These are phyloP conservation scores for Cecidostiba fungosa DNA, from an alignment of 2,888 invertebrate species.

Conservation along the genomic window DNA sequence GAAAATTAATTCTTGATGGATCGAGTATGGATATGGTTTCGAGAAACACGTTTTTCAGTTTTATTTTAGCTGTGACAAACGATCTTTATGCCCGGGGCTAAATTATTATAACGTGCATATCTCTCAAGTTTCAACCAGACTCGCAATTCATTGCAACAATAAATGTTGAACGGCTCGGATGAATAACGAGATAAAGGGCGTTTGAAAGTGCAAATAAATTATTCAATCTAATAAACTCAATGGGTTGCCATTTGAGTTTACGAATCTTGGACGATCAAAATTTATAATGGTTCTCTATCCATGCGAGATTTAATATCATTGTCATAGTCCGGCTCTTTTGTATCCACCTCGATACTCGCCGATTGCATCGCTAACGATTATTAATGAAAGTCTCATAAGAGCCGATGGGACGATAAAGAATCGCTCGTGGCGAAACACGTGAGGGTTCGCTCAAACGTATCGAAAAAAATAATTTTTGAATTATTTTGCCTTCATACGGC, in stretches of 20 bases:
- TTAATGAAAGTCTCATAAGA: constrained; percentile 58
- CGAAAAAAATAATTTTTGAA: constrained; percentile 52
- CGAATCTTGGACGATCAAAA: constrained; percentile 29
- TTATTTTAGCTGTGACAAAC: background rate
- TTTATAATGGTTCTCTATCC: constrained; percentile 28
- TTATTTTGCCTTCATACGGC: constrained; percentile 34
- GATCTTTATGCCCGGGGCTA: background rate
- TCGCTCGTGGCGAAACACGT: constrained; percentile 60
- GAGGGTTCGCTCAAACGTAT: constrained; percentile 21
- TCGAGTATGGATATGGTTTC: background rate
- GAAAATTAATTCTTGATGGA: background rate
- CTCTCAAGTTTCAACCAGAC: background rate
- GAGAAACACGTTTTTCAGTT: background rate
- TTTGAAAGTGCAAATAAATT: constrained; percentile 25
- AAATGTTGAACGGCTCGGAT: background rate
- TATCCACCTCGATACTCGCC: constrained; percentile 38
- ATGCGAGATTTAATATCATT: constrained; percentile 59
- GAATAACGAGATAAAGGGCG: background rate
- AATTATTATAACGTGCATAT: background rate
- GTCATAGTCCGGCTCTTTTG: constrained; percentile 50
- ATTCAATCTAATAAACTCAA: constrained; percentile 28
- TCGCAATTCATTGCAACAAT: constrained; percentile 2
- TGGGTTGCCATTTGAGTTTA: background rate
- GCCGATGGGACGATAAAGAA: constrained; percentile 54
- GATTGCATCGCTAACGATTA: constrained; percentile 59